Base-by-base conservation (phyloP, 1,140 invertebrate species). In the Papilio polyxenes region DNA sequence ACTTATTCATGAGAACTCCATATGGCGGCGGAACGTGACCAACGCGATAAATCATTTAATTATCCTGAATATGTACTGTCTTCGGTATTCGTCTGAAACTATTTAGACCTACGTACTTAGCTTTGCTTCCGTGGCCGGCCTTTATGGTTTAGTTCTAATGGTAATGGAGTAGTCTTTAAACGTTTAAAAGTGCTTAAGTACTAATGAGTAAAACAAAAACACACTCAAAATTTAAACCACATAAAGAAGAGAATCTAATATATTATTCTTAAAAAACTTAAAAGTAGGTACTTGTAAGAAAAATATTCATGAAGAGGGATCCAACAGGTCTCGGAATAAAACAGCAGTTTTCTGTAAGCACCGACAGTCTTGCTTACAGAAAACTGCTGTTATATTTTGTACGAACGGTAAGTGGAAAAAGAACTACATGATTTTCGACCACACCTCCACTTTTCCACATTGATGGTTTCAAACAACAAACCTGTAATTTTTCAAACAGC, bases 1-100 rank as follows among this genome's bases (percentile, higher is more conserved):
- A 93, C 87, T 94, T 94, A 94, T 94, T 94, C 92, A 94, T 94
- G 93, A 94, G 92, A 91, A 89, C 89, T 92, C 92, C 91, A 93
- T 92, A 94, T 91, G 92, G 91, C 91, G 87, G 87, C 83, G 88
- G 87, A 91, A 94, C 93, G 93, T 94, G 93, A 93, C 90, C 90
- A 84, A 90, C 87, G 88, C 91, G 88, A 92, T 93, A 93, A 93
- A 94, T 93, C 90, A 93, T 93, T 92, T 89, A 90, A 93, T 94
- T 93, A 92, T 92, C 89, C 90, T 92, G 88, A 92, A 92, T 84
- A 85, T 69, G 75, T 78, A 76, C 82, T 80, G 65, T 76, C 82
- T 83, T 80, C 31, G 65, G 65, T 37, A 72, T 72, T 37, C 65
- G 65, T 37, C 65, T 72, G 65, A 72, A 75, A 75, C 23, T 20